Conservation (phyloP, 2,113 vertebrate genomes). For the Atractosteus spatula region DNA sequence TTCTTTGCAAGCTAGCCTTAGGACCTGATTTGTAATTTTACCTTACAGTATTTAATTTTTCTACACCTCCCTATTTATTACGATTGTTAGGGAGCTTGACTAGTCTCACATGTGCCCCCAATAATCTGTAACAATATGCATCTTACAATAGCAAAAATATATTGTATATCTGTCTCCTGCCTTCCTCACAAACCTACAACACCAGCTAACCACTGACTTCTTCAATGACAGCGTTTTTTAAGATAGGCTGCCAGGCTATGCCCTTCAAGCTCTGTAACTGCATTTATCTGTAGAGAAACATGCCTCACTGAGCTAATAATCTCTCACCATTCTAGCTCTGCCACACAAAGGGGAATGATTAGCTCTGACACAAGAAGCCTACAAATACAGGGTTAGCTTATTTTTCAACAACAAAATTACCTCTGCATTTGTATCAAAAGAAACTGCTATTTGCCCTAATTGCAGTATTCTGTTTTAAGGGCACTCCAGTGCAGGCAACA, state of each 20-base stretch:
- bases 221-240: background rate
- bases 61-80: no score
- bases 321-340: constrained; percentile 4
- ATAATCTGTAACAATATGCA: no score
- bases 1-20: no score
- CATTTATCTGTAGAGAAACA: constrained; percentile 9
- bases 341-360: constrained; percentile 19
- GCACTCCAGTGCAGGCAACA: background rate
- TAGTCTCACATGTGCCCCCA: no score
- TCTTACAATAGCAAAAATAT: no score
- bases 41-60: no score
- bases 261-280: constrained; percentile 12
- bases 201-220: no score
- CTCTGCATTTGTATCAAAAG: constrained; percentile 10
- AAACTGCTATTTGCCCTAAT: constrained; percentile 4
- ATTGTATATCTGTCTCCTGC: no score
- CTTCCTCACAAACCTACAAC: no score
- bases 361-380: constrained; percentile 7
- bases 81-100: no score
- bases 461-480: constrained; percentile 10
- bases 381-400: constrained; percentile 3
- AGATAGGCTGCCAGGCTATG: background rate
- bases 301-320: constrained; percentile 13
- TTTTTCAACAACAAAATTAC: constrained; percentile 24
- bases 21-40: no score